A percentile compares a stretch with the other conserved stretches of the same genome.
These are phyloP conservation scores for Cephus rjabovi DNA, from an alignment of 2,888 invertebrate genomes.

Conservation along the genomic window DNA sequence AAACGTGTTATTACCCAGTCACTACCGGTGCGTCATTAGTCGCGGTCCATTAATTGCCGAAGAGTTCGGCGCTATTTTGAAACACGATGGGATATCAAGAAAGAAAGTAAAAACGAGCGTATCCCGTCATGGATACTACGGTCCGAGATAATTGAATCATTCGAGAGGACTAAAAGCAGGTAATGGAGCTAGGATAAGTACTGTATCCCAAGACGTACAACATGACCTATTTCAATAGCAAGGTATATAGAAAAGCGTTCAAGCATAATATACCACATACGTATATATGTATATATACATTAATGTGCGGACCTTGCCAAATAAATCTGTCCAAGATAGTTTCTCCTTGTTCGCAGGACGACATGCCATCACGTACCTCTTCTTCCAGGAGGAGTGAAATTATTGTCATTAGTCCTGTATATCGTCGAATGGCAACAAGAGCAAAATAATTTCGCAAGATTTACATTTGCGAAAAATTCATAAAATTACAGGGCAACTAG, in stretches of 20 bases:
- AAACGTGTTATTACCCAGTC: slow-evolving; percentile 46
- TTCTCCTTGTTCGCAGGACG: slow-evolving; percentile 6
- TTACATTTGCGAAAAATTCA: slow-evolving; percentile 8
- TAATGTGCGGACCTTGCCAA: neutral
- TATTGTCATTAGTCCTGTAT: slow-evolving; percentile 33
- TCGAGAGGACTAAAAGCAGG: neutral
- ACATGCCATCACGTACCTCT: slow-evolving; percentile 33
- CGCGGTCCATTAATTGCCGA: slow-evolving; percentile 43
- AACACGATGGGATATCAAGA: slow-evolving; percentile 5
- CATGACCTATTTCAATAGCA: neutral
- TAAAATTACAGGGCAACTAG: slow-evolving; percentile 11
- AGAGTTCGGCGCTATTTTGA: neutral
- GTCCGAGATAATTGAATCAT: neutral
- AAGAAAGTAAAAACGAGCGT: slow-evolving; percentile 1
- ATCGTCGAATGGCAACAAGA: slow-evolving; percentile 6
- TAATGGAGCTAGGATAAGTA: neutral
- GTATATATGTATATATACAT: neutral
- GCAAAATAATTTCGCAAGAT: neutral
- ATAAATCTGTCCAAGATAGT: neutral
- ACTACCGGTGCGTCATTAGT: slow-evolving; percentile 40
- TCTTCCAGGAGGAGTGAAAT: slow-evolving; percentile 26
- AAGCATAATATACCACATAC: neutral
- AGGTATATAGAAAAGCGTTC: neutral
- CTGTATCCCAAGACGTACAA: neutral
- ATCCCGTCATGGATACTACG: neutral